These are phyloP conservation scores for Drosophila nr. fundita DNA, from an alignment of 2,888 invertebrate genomes.

Conservation along the genomic window DNA sequence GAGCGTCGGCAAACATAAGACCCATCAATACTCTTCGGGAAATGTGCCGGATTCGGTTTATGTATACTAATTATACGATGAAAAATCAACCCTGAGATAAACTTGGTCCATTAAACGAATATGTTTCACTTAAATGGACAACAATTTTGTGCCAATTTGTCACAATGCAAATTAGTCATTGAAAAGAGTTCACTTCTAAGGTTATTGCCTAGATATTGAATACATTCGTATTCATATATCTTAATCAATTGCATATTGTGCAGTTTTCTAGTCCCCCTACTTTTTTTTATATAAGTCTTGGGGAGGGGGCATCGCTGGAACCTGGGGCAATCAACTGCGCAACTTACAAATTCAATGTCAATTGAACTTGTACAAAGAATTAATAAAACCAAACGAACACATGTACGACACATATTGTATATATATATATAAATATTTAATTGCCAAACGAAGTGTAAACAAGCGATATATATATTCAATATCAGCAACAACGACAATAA, in stretches of 20 bases:
- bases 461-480: conserved; percentile 39
- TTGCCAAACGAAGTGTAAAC: conserved; percentile 61
- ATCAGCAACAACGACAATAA: conserved; percentile 7
- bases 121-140: conserved; percentile 1
- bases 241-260: conserved; percentile 38
- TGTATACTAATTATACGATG: conserved; percentile 22
- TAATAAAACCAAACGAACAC: conserved; percentile 44
- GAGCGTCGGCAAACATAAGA: conserved; percentile 10
- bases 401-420: neutral
- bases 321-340: conserved; percentile 45
- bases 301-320: conserved; percentile 9
- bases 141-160: conserved; percentile 23
- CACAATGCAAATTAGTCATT: conserved; percentile 45
- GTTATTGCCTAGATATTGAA: conserved; percentile 10
- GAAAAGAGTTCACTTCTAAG: conserved; percentile 17
- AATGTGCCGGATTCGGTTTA: conserved; percentile 3
- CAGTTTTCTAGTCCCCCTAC: neutral
- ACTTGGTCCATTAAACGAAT: conserved; percentile 11
- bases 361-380: conserved; percentile 66
- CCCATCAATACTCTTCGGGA: conserved; percentile 38
- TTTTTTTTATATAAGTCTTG: conserved; percentile 29
- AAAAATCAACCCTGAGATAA: conserved; percentile 17
- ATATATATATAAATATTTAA: conserved; percentile 24
- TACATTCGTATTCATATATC: conserved; percentile 10
- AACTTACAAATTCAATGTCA: conserved; percentile 67